Percentiles rank a stretch among this genome's conserved stretches.
These are phyloP conservation scores for Hydraecia micacea DNA, from an alignment of 2,888 invertebrate species.

Conservation along the genomic window DNA sequence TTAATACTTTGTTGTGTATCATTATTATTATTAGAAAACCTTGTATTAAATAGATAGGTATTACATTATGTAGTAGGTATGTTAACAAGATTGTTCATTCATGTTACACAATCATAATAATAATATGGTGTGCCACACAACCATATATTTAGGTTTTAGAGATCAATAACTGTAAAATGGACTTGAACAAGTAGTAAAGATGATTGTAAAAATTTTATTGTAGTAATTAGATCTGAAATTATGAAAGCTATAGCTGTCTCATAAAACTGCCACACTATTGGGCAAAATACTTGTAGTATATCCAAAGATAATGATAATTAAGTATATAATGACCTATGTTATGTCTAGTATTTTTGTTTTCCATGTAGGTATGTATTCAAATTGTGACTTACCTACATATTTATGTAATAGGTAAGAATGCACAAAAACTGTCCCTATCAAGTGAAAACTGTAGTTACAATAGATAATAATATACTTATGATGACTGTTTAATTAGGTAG, in stretches of 20 bases:
- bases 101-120: background rate
- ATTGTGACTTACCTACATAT: slow-evolving; percentile 24
- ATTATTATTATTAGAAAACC: slow-evolving; percentile 32
- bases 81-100: slow-evolving; percentile 31
- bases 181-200: slow-evolving; percentile 24
- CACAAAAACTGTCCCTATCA: slow-evolving; percentile 57
- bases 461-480: slow-evolving; percentile 23
- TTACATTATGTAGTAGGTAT: slow-evolving; percentile 2
- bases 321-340: slow-evolving; percentile 17
- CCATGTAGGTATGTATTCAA: slow-evolving; percentile 19
- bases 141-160: background rate
- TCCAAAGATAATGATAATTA: slow-evolving; percentile 53
- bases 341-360: slow-evolving; percentile 38
- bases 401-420: slow-evolving; percentile 38
- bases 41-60: slow-evolving; percentile 28
- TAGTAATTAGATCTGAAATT: slow-evolving; percentile 53
- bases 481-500: slow-evolving; percentile 36
- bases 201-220: slow-evolving; percentile 21
- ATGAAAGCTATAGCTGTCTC: slow-evolving; percentile 12
- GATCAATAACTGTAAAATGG: background rate
- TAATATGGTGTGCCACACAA: background rate
- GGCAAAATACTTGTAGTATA: slow-evolving; percentile 26
- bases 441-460: slow-evolving; percentile 52
- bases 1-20: slow-evolving; percentile 40
- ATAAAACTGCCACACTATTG: slow-evolving; percentile 27